Evolutionary conservation across 2,797 vertebrate genomes (phyloP), one percentile per base, ranked within the genome.

Genomic region (Acridotheres tristis): DNA sequence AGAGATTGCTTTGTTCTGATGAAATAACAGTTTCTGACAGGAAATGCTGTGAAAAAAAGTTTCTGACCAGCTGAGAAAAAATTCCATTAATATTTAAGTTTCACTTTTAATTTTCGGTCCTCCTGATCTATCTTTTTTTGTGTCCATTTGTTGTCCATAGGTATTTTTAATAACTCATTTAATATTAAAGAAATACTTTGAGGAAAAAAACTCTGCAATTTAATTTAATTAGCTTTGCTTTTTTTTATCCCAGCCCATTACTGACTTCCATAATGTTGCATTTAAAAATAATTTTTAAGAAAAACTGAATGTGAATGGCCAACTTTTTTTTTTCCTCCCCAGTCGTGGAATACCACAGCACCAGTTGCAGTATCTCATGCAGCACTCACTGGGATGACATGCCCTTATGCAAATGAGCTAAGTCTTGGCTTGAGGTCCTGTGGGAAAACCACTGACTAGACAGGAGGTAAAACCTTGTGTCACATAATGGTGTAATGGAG

Each of bases 161-260:
- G 68, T 82, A 91, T 96, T 96, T 93, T 79, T 92, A 96, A 58
- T 82, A 88, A 91, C 67, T 92, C 59, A 85, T 96, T 93, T 92
- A 93, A 96, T 86, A 88, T 96, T 89, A 94, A 95, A 84, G 18
- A 88, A 86, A 67, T 68, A 80, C 85, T 95, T 95, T 40, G 61
- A 89, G 54, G 2, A 63, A 94, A 80, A 78, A 66, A 93, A 61
- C 58, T 27, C 50, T 89, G 53, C 51, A 88, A 80, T 95, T 69
- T 66, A 88, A 30, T 93, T 95, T 90, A 94, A 72, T 91, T 94
- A 80, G 13, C 36, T 95, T 68, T 94, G 75, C 20, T 29, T 38
- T 82, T 88, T 77, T 21, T 73, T 63, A 26, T 2, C 5, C 45
- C 59, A 88, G 61, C 21, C 43, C 14, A 71, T 85, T 87, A 76